Evolutionary conservation across 2,888 invertebrate species (phyloP).

Genomic region (Phengaris alcon): DNA sequence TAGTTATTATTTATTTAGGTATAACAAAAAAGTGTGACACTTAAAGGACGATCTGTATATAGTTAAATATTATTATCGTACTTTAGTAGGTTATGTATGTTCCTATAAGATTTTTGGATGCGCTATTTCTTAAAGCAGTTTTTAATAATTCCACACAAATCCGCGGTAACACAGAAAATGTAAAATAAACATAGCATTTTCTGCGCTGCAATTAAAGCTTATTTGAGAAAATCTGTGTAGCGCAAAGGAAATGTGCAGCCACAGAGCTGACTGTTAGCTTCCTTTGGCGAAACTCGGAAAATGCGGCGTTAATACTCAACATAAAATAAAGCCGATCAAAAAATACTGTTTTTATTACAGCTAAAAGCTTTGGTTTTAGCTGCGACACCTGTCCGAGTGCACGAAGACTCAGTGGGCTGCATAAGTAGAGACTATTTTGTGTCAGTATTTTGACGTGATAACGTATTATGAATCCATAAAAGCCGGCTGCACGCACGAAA

Average conservation of each 20-base stretch:
- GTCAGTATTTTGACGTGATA: no score
- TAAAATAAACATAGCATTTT: constrained; percentile 9
- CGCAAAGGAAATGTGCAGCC: constrained; percentile 21
- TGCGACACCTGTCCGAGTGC: constrained; percentile 13
- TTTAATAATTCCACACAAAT: not conserved
- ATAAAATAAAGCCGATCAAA: constrained; percentile 3
- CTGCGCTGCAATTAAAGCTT: constrained; percentile 9
- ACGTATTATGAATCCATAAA: no score
- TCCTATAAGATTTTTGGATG: no score
- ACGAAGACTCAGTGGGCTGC: not conserved
- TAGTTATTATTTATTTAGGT: no score
- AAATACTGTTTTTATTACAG: not conserved
- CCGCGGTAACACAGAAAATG: not conserved
- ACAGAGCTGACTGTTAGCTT: constrained; percentile 2
- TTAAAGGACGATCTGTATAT: no score
- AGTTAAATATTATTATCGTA: no score
- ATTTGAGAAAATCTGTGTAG: constrained; percentile 18
- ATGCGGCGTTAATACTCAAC: not conserved
- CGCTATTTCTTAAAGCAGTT: not conserved
- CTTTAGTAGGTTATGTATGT: no score
- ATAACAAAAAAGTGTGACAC: no score
- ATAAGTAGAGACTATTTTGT: not conserved
- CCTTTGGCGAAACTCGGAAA: not conserved
- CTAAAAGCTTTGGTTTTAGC: constrained; percentile 14
- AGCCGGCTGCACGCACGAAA: no score